A percentile compares a stretch with the other conserved stretches of the same genome.
These are phyloP conservation scores for Cataglyphis livida DNA, from an alignment of 2,888 invertebrate genomes.

Conservation along the genomic window DNA sequence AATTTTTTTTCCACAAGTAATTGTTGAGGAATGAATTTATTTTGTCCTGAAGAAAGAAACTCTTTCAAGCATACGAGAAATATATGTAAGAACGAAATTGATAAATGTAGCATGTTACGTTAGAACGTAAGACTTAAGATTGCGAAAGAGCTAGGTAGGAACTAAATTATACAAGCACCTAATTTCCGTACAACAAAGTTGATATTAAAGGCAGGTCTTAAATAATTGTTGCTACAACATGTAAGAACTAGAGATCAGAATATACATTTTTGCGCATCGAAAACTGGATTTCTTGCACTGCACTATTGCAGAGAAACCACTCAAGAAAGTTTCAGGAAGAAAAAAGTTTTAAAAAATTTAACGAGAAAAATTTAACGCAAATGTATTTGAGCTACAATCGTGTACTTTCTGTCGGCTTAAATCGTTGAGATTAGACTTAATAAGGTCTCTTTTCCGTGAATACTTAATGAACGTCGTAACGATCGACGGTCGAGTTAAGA, in stretches of 20 bases:
- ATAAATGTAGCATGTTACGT: not conserved
- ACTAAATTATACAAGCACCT: not conserved
- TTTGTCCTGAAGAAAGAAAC: not conserved
- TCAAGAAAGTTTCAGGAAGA: not conserved
- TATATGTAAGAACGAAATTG: not conserved
- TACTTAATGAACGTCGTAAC: conserved; percentile 12
- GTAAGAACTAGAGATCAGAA: not conserved
- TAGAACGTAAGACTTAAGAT: not conserved
- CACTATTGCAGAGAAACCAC: not conserved
- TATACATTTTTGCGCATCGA: not conserved
- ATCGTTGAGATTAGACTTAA: conserved; percentile 33
- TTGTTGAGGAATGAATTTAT: not conserved
- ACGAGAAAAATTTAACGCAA: not conserved
- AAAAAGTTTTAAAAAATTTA: not conserved
- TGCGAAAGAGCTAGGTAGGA: not conserved
- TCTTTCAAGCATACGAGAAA: not conserved
- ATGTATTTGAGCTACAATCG: not conserved
- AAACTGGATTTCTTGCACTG: not conserved
- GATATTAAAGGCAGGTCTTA: not conserved
- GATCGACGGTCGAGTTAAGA: conserved; percentile 17
- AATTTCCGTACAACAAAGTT: not conserved
- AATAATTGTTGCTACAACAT: not conserved
- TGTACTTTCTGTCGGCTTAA: conserved; percentile 7
- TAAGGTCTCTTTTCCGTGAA: conserved; percentile 20
- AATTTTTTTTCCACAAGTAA: conserved; percentile 1